These are phyloP conservation scores for Tiliqua scincoides DNA, from an alignment of 2,113 vertebrate species.

Conservation along the genomic window DNA sequence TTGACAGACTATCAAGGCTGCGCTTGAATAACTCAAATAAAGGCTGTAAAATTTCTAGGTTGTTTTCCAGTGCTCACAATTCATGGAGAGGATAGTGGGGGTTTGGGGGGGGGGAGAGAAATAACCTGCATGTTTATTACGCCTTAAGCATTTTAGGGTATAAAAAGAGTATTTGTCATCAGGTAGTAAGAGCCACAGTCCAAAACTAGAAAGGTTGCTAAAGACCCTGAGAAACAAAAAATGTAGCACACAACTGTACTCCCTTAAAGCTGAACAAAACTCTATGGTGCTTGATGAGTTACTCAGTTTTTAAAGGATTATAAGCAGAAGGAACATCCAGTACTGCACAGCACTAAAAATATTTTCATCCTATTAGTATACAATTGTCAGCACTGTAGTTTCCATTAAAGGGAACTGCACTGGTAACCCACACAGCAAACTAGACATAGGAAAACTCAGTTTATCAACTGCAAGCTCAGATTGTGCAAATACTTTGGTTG, in stretches of 20 bases:
- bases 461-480: background rate
- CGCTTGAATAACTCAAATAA: background rate
- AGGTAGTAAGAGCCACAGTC: background rate
- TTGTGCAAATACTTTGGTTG: background rate
- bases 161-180: background rate
- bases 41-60: background rate
- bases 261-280: background rate
- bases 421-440: background rate
- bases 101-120: too few relatives aligned
- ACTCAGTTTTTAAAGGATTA: constrained; percentile 1
- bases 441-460: background rate
- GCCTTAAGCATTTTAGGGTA: background rate
- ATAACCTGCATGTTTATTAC: background rate
- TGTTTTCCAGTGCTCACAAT: background rate
- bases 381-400: constrained; percentile 8
- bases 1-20: background rate
- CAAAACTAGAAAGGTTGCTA: background rate
- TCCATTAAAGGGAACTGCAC: constrained; percentile 2
- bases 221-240: background rate
- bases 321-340: constrained; percentile 6
- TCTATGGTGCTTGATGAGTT: background rate
- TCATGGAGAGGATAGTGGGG: background rate
- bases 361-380: constrained; percentile 15
- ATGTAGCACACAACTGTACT: background rate
- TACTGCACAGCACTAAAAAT: background rate